Percentiles rank a stretch among this genome's conserved stretches.
Conservation (phyloP, 2,113 vertebrate species). For the Tychaedon coryphoeus region DNA sequence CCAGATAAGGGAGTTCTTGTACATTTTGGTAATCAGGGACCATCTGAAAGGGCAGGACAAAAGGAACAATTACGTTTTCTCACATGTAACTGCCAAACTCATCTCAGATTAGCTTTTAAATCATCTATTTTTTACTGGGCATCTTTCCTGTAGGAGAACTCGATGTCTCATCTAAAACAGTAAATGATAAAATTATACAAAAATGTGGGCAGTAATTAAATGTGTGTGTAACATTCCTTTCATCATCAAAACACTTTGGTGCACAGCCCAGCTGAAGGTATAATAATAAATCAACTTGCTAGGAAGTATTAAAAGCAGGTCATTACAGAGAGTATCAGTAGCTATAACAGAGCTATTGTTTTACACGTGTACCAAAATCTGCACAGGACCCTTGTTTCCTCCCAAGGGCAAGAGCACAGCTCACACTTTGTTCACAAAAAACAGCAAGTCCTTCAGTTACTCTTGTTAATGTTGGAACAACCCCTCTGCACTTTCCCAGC, state of each 20-base stretch:
- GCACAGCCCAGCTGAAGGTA: slow-evolving; percentile 11
- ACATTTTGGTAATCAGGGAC: slow-evolving; percentile 80
- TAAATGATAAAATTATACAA: slow-evolving; percentile 62
- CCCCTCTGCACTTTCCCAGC: background rate
- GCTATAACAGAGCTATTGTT: background rate
- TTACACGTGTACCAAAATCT: background rate
- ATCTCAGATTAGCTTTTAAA: slow-evolving; percentile 39
- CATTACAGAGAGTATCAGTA: background rate
- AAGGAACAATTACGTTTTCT: slow-evolving; percentile 28
- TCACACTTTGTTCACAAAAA: background rate
- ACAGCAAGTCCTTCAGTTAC: background rate
- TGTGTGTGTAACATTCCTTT: slow-evolving; percentile 36
- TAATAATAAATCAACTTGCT: slow-evolving; percentile 44
- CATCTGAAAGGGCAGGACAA: slow-evolving; percentile 65
- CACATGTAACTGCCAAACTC: slow-evolving; percentile 8
- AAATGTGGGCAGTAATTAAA: slow-evolving; percentile 67
- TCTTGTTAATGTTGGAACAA: background rate
- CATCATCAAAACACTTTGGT: slow-evolving; percentile 25
- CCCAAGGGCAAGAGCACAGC: background rate
- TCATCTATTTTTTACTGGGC: slow-evolving; percentile 32
- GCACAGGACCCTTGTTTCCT: background rate
- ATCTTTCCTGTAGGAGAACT: slow-evolving; percentile 52
- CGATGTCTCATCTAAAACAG: slow-evolving; percentile 51
- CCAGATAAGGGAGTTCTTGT: slow-evolving; percentile 88
- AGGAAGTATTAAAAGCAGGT: slow-evolving; percentile 10